phyloP scores from a whole-genome alignment of 2,797 vertebrate species.

The Fratercula arctica region DNA sequence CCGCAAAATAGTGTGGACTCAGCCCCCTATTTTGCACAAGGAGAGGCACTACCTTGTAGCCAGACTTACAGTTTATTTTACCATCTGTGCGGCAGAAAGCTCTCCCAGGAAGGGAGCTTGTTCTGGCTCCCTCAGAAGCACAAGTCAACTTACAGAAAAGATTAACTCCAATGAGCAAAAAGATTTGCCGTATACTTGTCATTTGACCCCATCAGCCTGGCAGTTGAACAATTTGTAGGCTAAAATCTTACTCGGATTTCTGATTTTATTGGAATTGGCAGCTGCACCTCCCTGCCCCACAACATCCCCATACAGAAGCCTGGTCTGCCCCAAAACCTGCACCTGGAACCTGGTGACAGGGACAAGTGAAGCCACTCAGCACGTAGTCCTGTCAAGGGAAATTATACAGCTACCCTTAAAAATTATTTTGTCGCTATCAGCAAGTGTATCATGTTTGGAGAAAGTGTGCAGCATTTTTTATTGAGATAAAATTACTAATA shows the following conservation, averaged over 20 bases:
- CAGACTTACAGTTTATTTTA: background rate
- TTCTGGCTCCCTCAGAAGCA: background rate
- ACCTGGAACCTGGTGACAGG: background rate
- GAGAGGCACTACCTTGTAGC: background rate
- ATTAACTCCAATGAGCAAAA: background rate
- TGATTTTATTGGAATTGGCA: background rate
- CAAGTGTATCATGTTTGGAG: background rate
- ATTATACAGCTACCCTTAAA: background rate
- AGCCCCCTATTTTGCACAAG: background rate
- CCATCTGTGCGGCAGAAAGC: accelerated
- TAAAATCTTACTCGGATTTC: background rate
- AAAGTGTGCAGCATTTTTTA: background rate
- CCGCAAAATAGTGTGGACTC: background rate
- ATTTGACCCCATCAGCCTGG: background rate
- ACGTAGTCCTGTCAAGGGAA: background rate
- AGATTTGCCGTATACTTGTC: background rate
- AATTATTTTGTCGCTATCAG: background rate
- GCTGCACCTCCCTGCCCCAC: background rate
- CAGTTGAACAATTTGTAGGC: background rate
- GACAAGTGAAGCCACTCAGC: background rate
- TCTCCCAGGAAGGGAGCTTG: background rate
- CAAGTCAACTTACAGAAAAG: background rate
- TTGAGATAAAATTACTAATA: background rate
- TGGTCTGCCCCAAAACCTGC: background rate
- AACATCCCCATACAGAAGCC: background rate